Percentiles rank a stretch among this genome's conserved stretches.
phyloP scores from a whole-genome alignment of 2,797 vertebrate genomes.

The Delichon dasypus region DNA sequence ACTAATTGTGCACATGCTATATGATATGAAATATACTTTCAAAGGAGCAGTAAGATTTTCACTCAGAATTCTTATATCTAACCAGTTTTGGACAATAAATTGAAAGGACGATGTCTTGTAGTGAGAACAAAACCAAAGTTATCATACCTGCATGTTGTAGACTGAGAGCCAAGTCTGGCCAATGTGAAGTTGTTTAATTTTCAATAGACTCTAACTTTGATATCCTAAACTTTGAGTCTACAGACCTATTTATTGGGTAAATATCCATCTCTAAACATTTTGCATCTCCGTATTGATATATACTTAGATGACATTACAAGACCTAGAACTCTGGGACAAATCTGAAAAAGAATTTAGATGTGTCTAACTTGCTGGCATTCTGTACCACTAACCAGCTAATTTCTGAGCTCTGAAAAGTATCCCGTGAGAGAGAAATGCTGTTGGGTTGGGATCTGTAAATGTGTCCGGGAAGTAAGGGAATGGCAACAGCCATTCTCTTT shows the following conservation, averaged over 20 bases:
- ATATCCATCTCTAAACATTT: not conserved
- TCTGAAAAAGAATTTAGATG: not conserved
- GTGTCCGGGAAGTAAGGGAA: not conserved
- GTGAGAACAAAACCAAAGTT: not conserved
- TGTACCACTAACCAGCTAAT: not conserved
- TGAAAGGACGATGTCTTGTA: not conserved
- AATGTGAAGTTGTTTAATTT: not conserved
- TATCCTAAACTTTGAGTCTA: not conserved
- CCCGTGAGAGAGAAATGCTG: accelerated
- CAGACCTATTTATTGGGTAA: not conserved
- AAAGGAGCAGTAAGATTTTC: not conserved
- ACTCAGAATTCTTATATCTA: not conserved
- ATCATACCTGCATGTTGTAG: not conserved
- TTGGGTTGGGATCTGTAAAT: not conserved
- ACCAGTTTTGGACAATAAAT: not conserved
- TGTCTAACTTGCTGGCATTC: not conserved
- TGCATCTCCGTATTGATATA: not conserved
- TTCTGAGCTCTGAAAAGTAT: not conserved
- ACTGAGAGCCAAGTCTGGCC: not conserved
- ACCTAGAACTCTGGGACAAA: not conserved
- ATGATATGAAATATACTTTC: not conserved
- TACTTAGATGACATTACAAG: not conserved
- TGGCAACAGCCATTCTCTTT: not conserved
- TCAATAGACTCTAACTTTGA: not conserved
- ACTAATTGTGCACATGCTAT: not conserved